Evolutionary conservation across 2,888 invertebrate genomes (phyloP).

Genomic region (Luperina testacea): DNA sequence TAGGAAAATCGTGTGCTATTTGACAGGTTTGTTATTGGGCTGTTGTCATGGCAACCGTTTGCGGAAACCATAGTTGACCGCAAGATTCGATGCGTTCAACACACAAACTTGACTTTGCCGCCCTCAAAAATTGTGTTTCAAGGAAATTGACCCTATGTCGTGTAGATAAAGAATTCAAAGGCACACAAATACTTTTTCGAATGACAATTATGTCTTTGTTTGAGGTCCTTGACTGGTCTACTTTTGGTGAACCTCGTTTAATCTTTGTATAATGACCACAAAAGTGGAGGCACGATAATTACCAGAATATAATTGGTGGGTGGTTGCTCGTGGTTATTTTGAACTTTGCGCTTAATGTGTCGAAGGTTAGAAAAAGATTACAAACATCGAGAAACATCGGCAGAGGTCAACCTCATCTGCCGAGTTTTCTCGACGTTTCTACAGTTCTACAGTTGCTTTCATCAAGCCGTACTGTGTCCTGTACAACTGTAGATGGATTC

Average conservation of each 20-base stretch:
- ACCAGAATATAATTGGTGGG: slow-evolving; percentile 44
- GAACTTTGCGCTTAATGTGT: slow-evolving; percentile 56
- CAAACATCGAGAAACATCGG: neutral
- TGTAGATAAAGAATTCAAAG: slow-evolving; percentile 50
- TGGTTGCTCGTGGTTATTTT: slow-evolving; percentile 42
- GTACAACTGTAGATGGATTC: too few relatives aligned
- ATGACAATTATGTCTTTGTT: slow-evolving; percentile 48
- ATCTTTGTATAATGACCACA: slow-evolving; percentile 63
- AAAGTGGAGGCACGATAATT: slow-evolving; percentile 55
- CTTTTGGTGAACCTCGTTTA: slow-evolving; percentile 71
- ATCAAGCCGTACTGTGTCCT: too few relatives aligned
- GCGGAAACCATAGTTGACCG: slow-evolving; percentile 79
- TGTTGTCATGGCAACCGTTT: slow-evolving; percentile 79
- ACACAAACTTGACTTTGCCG: slow-evolving; percentile 57
- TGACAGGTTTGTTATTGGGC: slow-evolving; percentile 83
- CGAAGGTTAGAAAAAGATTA: slow-evolving; percentile 34
- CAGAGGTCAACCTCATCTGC: neutral
- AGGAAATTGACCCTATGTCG: slow-evolving; percentile 63
- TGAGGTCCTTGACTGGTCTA: slow-evolving; percentile 79
- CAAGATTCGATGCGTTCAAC: slow-evolving; percentile 69
- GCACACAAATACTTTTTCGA: slow-evolving; percentile 34
- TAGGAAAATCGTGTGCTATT: slow-evolving; percentile 77
- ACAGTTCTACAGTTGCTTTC: too few relatives aligned
- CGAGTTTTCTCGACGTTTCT: neutral
- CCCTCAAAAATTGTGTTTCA: slow-evolving; percentile 23